phyloP scores from a whole-genome alignment of 2,888 invertebrate species.

The Gibbula magus region DNA sequence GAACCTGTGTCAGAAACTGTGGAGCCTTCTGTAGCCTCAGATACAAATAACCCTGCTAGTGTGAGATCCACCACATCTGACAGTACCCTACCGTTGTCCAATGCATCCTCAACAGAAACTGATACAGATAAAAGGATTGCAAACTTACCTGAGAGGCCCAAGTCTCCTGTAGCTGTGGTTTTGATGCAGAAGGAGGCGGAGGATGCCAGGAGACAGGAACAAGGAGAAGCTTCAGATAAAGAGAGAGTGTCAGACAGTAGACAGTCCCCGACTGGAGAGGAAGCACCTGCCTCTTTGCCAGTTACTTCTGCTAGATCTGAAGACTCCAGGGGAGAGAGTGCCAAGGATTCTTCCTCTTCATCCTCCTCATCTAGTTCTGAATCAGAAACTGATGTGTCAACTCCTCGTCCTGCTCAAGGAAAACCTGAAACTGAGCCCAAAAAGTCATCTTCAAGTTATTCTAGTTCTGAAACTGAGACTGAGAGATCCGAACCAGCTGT shows the following conservation, averaged over 20 bases:
- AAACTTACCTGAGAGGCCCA: not conserved
- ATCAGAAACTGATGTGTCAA: conserved; percentile 30
- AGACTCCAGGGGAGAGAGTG: not conserved
- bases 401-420: not conserved
- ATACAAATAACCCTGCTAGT: not conserved
- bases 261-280: not conserved
- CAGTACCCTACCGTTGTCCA: not conserved
- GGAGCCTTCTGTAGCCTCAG: not conserved
- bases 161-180: conserved; percentile 8
- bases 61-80: not conserved
- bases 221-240: conserved; percentile 30
- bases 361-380: conserved; percentile 27
- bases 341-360: not conserved
- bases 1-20: no score
- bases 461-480: no score
- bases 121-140: not conserved
- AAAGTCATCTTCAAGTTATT: no score
- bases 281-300: not conserved
- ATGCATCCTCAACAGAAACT: not conserved
- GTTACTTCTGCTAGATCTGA: not conserved
- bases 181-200: conserved; percentile 24
- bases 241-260: not conserved
- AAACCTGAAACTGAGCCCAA: no score
- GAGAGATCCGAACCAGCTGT: no score
- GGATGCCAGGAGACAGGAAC: conserved; percentile 28